Base-by-base conservation (phyloP, 2,888 invertebrate genomes). In the Sarcophaga caerulescens region DNA sequence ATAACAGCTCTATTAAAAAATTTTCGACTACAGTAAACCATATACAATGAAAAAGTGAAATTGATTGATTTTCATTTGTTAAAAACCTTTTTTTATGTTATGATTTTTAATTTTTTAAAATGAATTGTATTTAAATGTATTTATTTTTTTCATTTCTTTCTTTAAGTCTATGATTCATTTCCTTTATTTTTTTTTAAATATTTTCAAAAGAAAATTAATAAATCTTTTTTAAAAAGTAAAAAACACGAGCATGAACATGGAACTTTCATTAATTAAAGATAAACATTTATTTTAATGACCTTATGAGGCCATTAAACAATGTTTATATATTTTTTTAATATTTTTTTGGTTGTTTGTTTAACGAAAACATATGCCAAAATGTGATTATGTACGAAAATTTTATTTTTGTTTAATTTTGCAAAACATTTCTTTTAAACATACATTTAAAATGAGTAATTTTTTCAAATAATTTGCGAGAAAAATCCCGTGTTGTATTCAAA, bases 261-360 rank as follows among this genome's bases (percentile, higher is more conserved):
- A 70, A 69, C 62, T 70, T 78, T 70, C 77, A 79, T 57, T 79
- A 62, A 65, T 60, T 52, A 60, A 63, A 21, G 10, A 21, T 35
- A 25, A 25, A 70, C 21, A 62, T 71, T 23, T 47, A 3, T 65
- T 71, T 81, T 74, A 68, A 68, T 68, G 60, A 14, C 35, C 66
- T 12, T 17, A 45, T 74, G 45, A 74, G 35, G 44, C 62, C 25
- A 75, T 63, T 47, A 74, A 74, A 23, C 4, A 75, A 75, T 47
- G 52, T 25, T 17, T 23, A 35, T 35, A 35, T 35, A 2, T 35
- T 63, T 63, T 63, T 63, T 63, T 25, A 25, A 60, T 0, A 60
- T 25, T 63, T n/a, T 60, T 12, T 19, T n/a, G 0, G 11, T 60
- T n/a, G 19, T 60, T 60, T 60, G 3, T 19, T n/a, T 60, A 60